Conservation (phyloP, 2,113 vertebrate genomes). For the Stegostoma tigrinum region DNA sequence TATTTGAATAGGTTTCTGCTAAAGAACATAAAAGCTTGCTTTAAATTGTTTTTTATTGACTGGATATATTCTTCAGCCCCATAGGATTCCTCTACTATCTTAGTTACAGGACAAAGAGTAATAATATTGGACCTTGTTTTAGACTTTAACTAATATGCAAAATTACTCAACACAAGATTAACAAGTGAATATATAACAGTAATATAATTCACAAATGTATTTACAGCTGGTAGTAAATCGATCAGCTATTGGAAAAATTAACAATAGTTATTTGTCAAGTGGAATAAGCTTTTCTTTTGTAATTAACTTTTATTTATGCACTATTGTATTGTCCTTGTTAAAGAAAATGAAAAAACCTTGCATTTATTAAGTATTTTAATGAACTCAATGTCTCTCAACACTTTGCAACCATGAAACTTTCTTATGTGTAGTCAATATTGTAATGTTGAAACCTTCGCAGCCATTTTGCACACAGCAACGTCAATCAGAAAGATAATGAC, state of each 20-base stretch:
- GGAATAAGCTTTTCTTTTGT: background rate
- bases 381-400: no score
- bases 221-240: background rate
- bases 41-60: background rate
- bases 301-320: background rate
- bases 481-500: background rate
- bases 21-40: background rate
- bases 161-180: background rate
- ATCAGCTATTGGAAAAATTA: background rate
- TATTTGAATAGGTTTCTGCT: background rate
- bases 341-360: background rate
- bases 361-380: background rate
- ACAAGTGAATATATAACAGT: background rate
- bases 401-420: background rate
- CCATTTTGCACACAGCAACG: background rate
- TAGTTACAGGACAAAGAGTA: background rate
- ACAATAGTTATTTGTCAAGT: background rate
- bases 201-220: background rate
- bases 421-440: background rate
- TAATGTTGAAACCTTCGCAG: background rate
- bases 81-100: background rate
- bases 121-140: background rate
- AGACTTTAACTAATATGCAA: background rate
- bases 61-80: background rate
- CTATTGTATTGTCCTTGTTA: background rate